phyloP scores from a whole-genome alignment of 2,888 invertebrate genomes.

The Rhamphomyia laevipes region DNA sequence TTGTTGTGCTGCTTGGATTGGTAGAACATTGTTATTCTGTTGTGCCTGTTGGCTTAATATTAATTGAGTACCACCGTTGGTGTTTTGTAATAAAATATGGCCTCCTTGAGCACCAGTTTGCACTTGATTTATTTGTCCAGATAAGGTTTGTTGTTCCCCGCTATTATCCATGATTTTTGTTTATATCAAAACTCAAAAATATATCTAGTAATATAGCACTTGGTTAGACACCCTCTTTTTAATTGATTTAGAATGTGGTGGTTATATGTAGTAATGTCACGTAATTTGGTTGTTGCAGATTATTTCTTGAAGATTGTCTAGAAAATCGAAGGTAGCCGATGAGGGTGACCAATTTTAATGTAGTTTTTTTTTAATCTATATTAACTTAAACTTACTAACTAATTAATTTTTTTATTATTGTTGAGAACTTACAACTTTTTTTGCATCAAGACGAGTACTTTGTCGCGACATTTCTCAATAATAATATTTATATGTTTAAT shows the following conservation, averaged over 20 bases:
- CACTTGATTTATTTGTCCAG: slow-evolving; percentile 7
- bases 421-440: slow-evolving; percentile 36
- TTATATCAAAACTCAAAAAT: slow-evolving; percentile 6
- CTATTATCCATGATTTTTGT: slow-evolving; percentile 9
- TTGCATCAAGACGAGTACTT: slow-evolving; percentile 32
- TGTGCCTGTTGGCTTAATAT: slow-evolving; percentile 32
- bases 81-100: slow-evolving; percentile 24
- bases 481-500: no score
- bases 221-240: no score
- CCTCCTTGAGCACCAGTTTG: neutral
- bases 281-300: slow-evolving; percentile 3
- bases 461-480: slow-evolving; percentile 31
- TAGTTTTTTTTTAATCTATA: slow-evolving; percentile 14
- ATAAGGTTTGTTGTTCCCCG: slow-evolving; percentile 1
- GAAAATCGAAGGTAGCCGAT: slow-evolving; percentile 37
- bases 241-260: no score
- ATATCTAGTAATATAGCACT: no score
- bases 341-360: slow-evolving; percentile 29
- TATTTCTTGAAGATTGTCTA: slow-evolving; percentile 25
- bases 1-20: slow-evolving; percentile 29
- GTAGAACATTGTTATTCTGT: slow-evolving; percentile 25
- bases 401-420: slow-evolving; percentile 2
- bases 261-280: neutral
- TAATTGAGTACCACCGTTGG: slow-evolving; percentile 27
- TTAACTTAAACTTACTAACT: no score